A percentile compares a stretch with the other conserved stretches of the same genome.
These are phyloP conservation scores for Archips xylosteana DNA, from an alignment of 2,888 invertebrate species.

Conservation along the genomic window DNA sequence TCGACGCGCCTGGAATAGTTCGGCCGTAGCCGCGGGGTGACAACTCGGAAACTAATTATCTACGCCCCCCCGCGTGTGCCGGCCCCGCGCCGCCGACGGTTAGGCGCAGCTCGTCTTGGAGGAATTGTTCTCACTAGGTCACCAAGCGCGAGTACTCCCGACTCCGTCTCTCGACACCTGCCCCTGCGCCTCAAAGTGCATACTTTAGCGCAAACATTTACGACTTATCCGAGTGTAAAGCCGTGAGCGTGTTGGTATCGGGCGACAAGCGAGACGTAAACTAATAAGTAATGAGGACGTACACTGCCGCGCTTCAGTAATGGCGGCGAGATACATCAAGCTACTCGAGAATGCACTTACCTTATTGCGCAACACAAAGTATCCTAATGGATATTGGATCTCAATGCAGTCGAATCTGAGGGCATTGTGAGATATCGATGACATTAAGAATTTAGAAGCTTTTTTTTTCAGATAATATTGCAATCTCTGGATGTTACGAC, in stretches of 20 bases:
- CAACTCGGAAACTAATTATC: constrained; percentile 36
- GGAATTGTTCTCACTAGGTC: not conserved
- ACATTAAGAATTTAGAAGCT: not conserved
- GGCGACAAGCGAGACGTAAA: not conserved
- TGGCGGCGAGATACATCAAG: constrained; percentile 7
- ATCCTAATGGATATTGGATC: constrained; percentile 36
- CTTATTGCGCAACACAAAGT: constrained; percentile 22
- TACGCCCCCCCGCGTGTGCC: not conserved
- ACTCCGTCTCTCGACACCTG: not conserved
- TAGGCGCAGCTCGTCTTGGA: not conserved
- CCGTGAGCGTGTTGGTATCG: not conserved
- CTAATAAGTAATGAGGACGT: constrained; percentile 34
- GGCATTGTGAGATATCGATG: not conserved
- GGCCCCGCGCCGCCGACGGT: not conserved
- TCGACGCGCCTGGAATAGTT: constrained; percentile 18
- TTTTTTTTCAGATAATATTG: not conserved
- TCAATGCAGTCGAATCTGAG: constrained; percentile 6
- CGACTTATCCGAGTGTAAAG: constrained; percentile 7
- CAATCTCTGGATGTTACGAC: not conserved
- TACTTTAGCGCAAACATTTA: constrained; percentile 8
- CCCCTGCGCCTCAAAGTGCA: constrained; percentile 4
- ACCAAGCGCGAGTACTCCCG: not conserved
- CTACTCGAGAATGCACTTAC: constrained; percentile 33
- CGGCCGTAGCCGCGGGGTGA: constrained; percentile 10
- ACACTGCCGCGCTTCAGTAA: constrained; percentile 10